Conservation (phyloP, 30 jellyfish, hydroid and myxozoan species). For the Mastigias papua region DNA sequence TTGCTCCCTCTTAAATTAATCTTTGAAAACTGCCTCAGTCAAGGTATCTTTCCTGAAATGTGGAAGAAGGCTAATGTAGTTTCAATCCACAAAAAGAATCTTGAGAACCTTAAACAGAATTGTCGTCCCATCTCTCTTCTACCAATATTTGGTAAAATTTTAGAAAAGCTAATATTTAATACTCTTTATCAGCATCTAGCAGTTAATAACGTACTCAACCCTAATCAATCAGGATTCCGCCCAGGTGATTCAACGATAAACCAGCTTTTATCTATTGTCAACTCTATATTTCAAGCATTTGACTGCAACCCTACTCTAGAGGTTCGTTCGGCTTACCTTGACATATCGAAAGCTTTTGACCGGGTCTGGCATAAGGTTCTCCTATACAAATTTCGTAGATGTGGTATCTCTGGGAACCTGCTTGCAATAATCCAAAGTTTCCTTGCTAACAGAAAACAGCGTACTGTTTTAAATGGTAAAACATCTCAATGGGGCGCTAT, state of each 20-base stretch:
- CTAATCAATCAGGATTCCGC: slow-evolving; percentile 31
- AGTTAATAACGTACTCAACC: slow-evolving; percentile 3
- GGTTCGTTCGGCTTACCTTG: not conserved
- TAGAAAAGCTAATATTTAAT: not conserved
- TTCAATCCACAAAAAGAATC: not conserved
- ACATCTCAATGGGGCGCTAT: slow-evolving; percentile 60
- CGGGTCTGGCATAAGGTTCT: slow-evolving; percentile 25
- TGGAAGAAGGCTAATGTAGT: not conserved
- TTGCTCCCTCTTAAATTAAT: slow-evolving; percentile 16
- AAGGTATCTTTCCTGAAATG: slow-evolving; percentile 1
- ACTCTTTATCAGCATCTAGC: not conserved
- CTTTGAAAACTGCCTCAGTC: not conserved
- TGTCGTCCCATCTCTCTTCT: slow-evolving; percentile 30
- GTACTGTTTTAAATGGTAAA: slow-evolving; percentile 50
- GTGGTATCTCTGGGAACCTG: slow-evolving; percentile 35
- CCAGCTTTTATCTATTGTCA: slow-evolving; percentile 16
- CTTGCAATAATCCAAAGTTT: slow-evolving; percentile 33
- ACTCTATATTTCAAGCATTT: not conserved
- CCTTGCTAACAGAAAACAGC: slow-evolving; percentile 50
- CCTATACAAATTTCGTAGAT: slow-evolving; percentile 32
- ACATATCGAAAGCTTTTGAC: slow-evolving; percentile 28
- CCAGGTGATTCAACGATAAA: slow-evolving; percentile 9
- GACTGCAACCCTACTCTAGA: slow-evolving; percentile 7
- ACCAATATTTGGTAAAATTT: not conserved
- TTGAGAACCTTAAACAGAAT: slow-evolving; percentile 4